Evolutionary conservation across 2,113 vertebrate genomes (phyloP).

Genomic region (Gadus chalcogrammus): DNA sequence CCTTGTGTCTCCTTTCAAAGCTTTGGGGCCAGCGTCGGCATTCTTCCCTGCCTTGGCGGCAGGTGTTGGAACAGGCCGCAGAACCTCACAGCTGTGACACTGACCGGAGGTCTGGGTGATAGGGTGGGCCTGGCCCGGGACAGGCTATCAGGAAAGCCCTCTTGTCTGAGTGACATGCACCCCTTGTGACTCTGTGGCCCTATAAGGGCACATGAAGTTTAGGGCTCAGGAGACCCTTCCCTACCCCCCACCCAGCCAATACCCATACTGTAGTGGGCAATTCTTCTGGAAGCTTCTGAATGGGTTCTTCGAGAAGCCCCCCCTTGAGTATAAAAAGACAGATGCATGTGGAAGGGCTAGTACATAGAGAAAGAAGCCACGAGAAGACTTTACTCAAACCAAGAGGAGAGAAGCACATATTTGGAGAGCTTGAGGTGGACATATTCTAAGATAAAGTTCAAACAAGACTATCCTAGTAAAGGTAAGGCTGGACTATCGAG

Average conservation of each 20-base stretch:
- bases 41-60: constrained; percentile 3
- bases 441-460: constrained; percentile 7
- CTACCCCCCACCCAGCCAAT: constrained; percentile 18
- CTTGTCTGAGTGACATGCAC: constrained; percentile 70
- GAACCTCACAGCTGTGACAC: constrained; percentile 53
- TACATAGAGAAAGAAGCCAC: constrained; percentile 35
- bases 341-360: constrained; percentile 18
- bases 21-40: background rate
- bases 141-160: constrained; percentile 54
- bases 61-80: constrained; percentile 40
- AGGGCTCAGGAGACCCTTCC: constrained; percentile 40
- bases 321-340: constrained; percentile 70
- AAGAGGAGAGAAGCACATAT: constrained; percentile 31
- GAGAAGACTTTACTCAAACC: constrained; percentile 35
- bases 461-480: constrained; percentile 26
- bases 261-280: constrained; percentile 37
- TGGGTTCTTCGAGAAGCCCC: constrained; percentile 66
- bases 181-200: constrained; percentile 69
- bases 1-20: background rate
- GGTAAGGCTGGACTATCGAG: constrained; percentile 48
- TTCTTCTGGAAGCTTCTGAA: constrained; percentile 76
- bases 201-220: constrained; percentile 71
- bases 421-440: constrained; percentile 33
- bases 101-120: constrained; percentile 27
- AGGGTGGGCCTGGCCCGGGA: constrained; percentile 24